Conservation (phyloP, 2,888 invertebrate genomes). For the Nemotelus pantherinus region DNA sequence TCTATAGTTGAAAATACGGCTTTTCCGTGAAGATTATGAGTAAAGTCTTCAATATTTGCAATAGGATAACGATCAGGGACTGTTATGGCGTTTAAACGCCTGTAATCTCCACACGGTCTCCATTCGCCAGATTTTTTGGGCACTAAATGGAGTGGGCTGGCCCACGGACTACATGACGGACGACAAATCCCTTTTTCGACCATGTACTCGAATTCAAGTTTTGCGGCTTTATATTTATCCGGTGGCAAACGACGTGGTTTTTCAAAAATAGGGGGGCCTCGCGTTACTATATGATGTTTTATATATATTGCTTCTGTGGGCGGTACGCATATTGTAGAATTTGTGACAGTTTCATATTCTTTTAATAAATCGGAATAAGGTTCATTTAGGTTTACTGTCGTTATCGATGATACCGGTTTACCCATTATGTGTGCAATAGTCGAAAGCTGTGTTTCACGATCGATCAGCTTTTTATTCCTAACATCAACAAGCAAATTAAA, state of each 20-base stretch:
- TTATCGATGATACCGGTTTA: not conserved
- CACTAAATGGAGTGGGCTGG: slow-evolving; percentile 59
- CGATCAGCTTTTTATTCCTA: not conserved
- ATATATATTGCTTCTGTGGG: not conserved
- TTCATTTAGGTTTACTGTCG: not conserved
- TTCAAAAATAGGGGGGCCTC: not conserved
- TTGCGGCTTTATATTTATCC: not conserved
- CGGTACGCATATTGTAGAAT: not conserved
- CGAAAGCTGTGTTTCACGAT: not conserved
- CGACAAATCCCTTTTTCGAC: slow-evolving; percentile 58
- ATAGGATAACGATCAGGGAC: slow-evolving; percentile 21
- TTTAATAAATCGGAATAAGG: slow-evolving; percentile 1
- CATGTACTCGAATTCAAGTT: not conserved
- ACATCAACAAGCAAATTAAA: slow-evolving; percentile 11
- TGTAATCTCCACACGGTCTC: slow-evolving; percentile 59
- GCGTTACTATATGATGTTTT: slow-evolving; percentile 9
- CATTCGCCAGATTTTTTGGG: slow-evolving; percentile 53
- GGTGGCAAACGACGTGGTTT: not conserved
- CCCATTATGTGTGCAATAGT: not conserved
- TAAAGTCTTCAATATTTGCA: not conserved
- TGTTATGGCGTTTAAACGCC: slow-evolving; percentile 53
- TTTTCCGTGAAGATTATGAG: slow-evolving; percentile 52
- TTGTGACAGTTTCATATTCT: not conserved
- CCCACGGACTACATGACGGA: slow-evolving; percentile 61
- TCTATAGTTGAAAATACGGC: slow-evolving; percentile 56